Conservation (phyloP, 2,797 vertebrate species). For the Triplophysa bombifrons region DNA sequence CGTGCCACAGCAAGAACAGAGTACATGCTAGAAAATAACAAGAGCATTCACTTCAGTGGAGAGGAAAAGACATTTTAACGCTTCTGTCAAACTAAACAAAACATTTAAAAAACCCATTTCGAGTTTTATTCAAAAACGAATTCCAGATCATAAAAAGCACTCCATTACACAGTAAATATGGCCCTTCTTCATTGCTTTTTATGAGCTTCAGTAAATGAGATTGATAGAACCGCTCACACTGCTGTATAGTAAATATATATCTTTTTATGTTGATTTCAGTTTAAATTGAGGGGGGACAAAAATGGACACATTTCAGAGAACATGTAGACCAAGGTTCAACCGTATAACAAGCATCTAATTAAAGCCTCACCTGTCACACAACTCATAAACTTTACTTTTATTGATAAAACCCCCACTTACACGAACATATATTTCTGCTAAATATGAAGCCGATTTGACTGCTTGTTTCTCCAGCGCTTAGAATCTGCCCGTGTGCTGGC, state of each 20-base stretch:
- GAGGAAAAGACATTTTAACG: neutral
- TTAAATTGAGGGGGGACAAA: slow-evolving; percentile 22
- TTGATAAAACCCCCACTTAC: slow-evolving; percentile 41
- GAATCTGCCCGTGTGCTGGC: slow-evolving; percentile 28
- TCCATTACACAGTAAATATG: slow-evolving; percentile 16
- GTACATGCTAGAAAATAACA: neutral
- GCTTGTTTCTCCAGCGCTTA: slow-evolving; percentile 20
- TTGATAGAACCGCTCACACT: slow-evolving; percentile 11
- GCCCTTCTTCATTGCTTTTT: slow-evolving; percentile 41
- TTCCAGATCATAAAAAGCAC: slow-evolving; percentile 16
- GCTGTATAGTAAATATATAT: slow-evolving; percentile 2
- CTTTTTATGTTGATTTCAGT: slow-evolving; percentile 42
- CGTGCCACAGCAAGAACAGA: neutral
- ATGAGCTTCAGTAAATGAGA: slow-evolving; percentile 41
- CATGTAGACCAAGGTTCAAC: neutral
- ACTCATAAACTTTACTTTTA: slow-evolving; percentile 38
- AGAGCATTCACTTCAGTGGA: neutral
- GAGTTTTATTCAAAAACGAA: neutral
- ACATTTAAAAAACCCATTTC: slow-evolving; percentile 26
- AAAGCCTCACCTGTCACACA: slow-evolving; percentile 47
- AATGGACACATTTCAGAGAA: slow-evolving; percentile 14
- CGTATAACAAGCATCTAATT: slow-evolving; percentile 39
- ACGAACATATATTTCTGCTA: slow-evolving; percentile 37
- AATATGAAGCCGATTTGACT: slow-evolving; percentile 33
- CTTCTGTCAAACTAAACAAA: slow-evolving; percentile 5